A percentile compares a stretch with the other conserved stretches of the same genome.
These are phyloP conservation scores for Cheilosia impressa DNA, from an alignment of 2,888 invertebrate genomes.

Conservation along the genomic window DNA sequence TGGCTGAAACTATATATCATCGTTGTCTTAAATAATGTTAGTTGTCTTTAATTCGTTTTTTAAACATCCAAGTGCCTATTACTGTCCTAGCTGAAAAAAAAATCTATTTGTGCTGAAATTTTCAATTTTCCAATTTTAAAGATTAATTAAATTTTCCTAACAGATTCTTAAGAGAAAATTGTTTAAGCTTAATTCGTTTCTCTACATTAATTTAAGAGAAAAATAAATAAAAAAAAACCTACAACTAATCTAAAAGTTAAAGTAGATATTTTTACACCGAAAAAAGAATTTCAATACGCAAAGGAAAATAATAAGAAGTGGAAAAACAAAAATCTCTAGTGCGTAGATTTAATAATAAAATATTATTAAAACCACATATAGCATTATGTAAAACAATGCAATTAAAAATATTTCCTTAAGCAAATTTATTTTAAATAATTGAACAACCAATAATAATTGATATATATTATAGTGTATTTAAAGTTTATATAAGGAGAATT, in stretches of 20 bases:
- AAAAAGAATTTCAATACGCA: slow-evolving; percentile 39
- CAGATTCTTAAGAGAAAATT: slow-evolving; percentile 12
- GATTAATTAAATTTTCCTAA: slow-evolving; percentile 6
- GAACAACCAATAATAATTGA: not conserved
- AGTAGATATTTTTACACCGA: slow-evolving; percentile 67
- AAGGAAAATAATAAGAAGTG: slow-evolving; percentile 25
- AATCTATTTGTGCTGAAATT: slow-evolving; percentile 40
- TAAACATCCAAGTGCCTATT: slow-evolving; percentile 70
- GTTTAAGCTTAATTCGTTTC: not conserved
- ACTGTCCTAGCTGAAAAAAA: slow-evolving; percentile 62
- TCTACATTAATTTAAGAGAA: not conserved
- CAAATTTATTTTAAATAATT: slow-evolving; percentile 30
- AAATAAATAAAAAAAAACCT: slow-evolving; percentile 13
- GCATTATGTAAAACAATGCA: slow-evolving; percentile 6
- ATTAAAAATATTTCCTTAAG: slow-evolving; percentile 20
- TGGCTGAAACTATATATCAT: slow-evolving; percentile 34
- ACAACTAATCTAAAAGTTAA: slow-evolving; percentile 27
- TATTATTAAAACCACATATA: slow-evolving; percentile 9
- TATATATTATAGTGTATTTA: slow-evolving; percentile 3
- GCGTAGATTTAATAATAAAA: slow-evolving; percentile 38
- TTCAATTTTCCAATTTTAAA: slow-evolving; percentile 30
- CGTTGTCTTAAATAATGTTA: slow-evolving; percentile 27
- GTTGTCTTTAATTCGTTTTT: not conserved
- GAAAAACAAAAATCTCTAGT: slow-evolving; percentile 5
- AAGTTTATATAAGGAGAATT: slow-evolving; percentile 2